phyloP scores from a whole-genome alignment of 2,797 vertebrate species.

The Pangasius sanitwongsei region DNA sequence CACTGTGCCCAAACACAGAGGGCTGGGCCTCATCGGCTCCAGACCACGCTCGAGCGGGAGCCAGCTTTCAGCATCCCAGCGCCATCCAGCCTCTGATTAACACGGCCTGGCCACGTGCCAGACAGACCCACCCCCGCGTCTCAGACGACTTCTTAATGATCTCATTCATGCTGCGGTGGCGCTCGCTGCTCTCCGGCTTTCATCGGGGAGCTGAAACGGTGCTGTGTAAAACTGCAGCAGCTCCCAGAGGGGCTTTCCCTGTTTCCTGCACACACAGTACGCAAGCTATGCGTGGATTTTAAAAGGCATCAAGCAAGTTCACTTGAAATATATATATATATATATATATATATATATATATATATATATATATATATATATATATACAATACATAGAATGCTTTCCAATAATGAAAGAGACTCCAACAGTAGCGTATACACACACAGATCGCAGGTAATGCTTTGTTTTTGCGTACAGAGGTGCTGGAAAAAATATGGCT shows the following conservation, averaged over 20 bases:
- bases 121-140: constrained; percentile 41
- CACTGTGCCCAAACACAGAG: constrained; percentile 58
- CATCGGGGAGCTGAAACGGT: background rate
- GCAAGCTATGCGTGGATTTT: background rate
- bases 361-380: background rate
- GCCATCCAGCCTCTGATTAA: constrained; percentile 38
- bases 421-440: background rate
- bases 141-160: constrained; percentile 32
- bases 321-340: background rate
- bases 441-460: too few relatives aligned
- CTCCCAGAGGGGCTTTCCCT: background rate
- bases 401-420: background rate
- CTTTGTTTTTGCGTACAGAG: too few relatives aligned
- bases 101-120: constrained; percentile 32
- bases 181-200: constrained; percentile 13
- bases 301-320: background rate
- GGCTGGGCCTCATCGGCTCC: constrained; percentile 38
- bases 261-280: background rate
- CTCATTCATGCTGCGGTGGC: background rate
- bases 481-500: too few relatives aligned
- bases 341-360: background rate
- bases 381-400: background rate
- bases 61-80: constrained; percentile 23
- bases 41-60: constrained; percentile 4
- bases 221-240: background rate